Base-by-base conservation (phyloP, 2,888 invertebrate genomes). In the Apeira syringaria region DNA sequence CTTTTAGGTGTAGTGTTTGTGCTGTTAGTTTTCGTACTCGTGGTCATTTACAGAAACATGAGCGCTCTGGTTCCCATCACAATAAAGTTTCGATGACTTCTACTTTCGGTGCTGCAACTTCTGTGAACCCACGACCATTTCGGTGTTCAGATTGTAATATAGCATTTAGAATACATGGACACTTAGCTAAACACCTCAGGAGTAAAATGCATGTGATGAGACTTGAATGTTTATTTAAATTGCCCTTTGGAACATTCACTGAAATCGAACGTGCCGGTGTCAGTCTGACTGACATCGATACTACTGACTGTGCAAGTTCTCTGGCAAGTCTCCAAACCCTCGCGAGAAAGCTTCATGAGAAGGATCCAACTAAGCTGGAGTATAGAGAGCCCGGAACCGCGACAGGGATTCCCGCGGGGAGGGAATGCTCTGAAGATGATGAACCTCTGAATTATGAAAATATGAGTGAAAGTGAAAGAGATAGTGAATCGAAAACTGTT, bases 141-240 rank as follows among this genome's bases (percentile, higher is more conserved):
- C 96, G 98, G 68, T 99, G 99, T 86, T 94, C 94, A 10, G 98
- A 99, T 73, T 99, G 99, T 78, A 97, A 96, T 73, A 96, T 98
- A 59, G 98, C 98, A 5, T 99, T 99, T 78, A 92, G 97, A 61
- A 98, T 98, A 68, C 98, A 98, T 69, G 99, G 99, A 0, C 99
- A 99, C 81, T 89, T 99, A 64, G 98, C 98, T 0, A 99, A 99
- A 81, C 99, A 99, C 91, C 91, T 99, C 48, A 93, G 99, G 41
- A 98, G 98, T 53, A 98, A 98, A 90, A 96, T 97, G 92, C 99
- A 99, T 74, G 97, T 98, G 26, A 97, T 97, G 94, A 95, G 96
- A 64, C 90, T 98, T 51, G 98, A 98, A 80, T 97, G 97, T 73
- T 87, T 97, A 52, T 97, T 97, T 42, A 98, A 98, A 82, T 87